Conservation (phyloP, 1,140 invertebrate species). For the Pemphigus obesinymphae region DNA sequence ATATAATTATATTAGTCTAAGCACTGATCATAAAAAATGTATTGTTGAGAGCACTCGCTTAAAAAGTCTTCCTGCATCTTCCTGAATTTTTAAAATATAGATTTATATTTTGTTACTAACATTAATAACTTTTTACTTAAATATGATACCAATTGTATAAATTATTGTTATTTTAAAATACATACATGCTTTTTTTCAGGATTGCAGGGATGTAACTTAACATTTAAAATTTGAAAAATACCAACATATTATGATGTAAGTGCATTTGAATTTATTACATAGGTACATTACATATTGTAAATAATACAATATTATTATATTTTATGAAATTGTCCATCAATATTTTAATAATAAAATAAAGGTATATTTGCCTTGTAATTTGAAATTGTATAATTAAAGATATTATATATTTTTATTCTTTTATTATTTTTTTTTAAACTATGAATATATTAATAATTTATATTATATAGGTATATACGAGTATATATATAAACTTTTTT, state of each 20-base stretch:
- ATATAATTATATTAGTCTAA: background rate
- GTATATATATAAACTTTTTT: too few species aligned
- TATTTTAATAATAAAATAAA: too few species aligned
- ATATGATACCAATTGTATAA: background rate
- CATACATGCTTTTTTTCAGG: slow-evolving; percentile 30
- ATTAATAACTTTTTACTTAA: background rate
- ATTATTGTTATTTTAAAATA: background rate
- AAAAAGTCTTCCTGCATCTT: background rate
- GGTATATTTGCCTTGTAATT: too few species aligned
- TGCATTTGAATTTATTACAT: background rate
- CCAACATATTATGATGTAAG: slow-evolving; percentile 39
- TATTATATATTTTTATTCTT: too few species aligned
- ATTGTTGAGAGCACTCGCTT: slow-evolving; percentile 7
- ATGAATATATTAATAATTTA: too few species aligned
- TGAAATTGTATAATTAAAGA: too few species aligned
- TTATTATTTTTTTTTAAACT: too few species aligned
- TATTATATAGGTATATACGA: too few species aligned
- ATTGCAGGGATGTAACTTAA: slow-evolving; percentile 26
- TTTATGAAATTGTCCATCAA: too few species aligned
- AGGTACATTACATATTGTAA: too few species aligned
- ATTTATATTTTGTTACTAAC: slow-evolving; percentile 4
- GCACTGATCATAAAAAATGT: background rate
- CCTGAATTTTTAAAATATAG: background rate
- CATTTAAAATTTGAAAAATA: background rate
- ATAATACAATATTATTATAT: too few species aligned